Conservation (phyloP, 2,113 vertebrate species). For the Sphaerodactylus townsendi region DNA sequence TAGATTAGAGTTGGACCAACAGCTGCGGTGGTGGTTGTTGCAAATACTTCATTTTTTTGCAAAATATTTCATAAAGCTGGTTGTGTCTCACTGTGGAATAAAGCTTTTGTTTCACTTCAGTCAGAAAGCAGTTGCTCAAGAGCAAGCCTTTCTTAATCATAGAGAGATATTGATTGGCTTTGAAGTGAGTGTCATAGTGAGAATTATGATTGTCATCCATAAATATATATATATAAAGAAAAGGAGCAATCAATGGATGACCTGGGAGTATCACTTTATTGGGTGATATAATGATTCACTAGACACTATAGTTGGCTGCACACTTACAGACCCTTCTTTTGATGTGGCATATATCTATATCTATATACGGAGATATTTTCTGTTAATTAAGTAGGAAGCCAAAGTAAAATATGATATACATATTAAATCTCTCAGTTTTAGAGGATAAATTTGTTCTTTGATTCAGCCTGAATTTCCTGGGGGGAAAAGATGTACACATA, state of each 20-base stretch:
- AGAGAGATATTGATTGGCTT: neutral
- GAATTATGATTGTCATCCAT: conserved; percentile 6
- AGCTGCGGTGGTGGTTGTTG: neutral
- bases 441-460: too few species aligned
- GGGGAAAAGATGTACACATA: too few species aligned
- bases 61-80: neutral
- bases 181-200: neutral
- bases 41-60: neutral
- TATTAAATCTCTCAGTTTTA: too few species aligned
- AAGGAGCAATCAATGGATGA: neutral
- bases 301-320: neutral
- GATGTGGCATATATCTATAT: too few species aligned
- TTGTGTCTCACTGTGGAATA: neutral
- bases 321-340: neutral
- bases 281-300: neutral
- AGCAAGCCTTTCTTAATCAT: conserved; percentile 17
- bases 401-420: neutral
- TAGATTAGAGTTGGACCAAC: neutral
- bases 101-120: neutral
- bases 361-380: neutral
- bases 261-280: neutral
- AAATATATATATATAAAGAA: neutral
- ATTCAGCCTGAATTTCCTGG: too few species aligned
- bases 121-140: neutral
- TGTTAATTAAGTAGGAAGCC: neutral